A percentile compares a stretch with the other conserved stretches of the same genome.
phyloP scores from a whole-genome alignment of 2,888 invertebrate genomes.

The Trisateles emortualis region DNA sequence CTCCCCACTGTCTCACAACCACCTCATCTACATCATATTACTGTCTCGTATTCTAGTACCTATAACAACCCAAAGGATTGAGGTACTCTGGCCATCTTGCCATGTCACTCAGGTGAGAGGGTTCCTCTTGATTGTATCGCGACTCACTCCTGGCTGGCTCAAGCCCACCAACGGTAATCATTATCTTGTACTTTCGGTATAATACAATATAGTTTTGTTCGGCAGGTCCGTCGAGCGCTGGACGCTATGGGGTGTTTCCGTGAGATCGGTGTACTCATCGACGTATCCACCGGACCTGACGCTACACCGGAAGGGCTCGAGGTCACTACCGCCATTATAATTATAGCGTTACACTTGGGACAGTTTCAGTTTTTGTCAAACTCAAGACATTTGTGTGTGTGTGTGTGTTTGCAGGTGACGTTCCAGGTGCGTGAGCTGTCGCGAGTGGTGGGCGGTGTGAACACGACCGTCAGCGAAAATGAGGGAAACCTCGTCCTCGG shows the following conservation, averaged over 20 bases:
- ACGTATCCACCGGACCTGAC: constrained; percentile 93
- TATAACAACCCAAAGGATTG: no score
- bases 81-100: no score
- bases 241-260: constrained; percentile 96
- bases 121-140: no score
- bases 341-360: neutral
- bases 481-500: constrained; percentile 94
- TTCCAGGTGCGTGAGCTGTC: constrained; percentile 95
- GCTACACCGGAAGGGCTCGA: constrained; percentile 94
- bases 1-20: no score
- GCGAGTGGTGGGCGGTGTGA: constrained; percentile 93
- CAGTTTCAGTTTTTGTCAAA: no score
- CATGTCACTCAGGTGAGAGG: no score
- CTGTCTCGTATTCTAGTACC: no score
- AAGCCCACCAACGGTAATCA: no score
- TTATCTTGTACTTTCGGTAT: no score
- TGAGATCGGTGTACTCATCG: constrained; percentile 94
- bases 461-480: constrained; percentile 96
- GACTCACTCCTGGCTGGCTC: no score
- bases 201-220: neutral
- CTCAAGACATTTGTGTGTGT: no score
- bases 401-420: constrained; percentile 88
- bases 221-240: constrained; percentile 90
- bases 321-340: constrained; percentile 67
- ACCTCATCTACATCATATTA: no score